Evolutionary conservation across 2,113 vertebrate species (phyloP).

Genomic region (Scolopax mira): DNA sequence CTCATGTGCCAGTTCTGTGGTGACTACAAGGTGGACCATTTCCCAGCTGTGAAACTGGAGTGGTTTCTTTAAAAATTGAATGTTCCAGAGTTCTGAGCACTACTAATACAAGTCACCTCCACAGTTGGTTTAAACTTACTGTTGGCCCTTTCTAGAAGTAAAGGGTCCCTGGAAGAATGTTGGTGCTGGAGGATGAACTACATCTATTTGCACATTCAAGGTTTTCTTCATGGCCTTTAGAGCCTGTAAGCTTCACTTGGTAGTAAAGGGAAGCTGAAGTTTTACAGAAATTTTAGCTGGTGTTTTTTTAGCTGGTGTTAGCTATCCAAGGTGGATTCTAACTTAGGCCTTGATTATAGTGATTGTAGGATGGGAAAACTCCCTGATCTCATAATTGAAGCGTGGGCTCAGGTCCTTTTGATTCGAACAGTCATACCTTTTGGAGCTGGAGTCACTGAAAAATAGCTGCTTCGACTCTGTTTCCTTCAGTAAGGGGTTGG

Average conservation of each 20-base stretch:
- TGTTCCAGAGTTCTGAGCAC: neutral
- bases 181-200: neutral
- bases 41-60: neutral
- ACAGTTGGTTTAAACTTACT: neutral
- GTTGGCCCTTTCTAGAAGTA: neutral
- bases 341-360: neutral
- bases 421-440: neutral
- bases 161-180: neutral
- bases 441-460: neutral
- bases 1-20: neutral
- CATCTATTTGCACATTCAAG: fast-evolving
- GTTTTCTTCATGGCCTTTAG: neutral
- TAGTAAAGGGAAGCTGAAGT: neutral
- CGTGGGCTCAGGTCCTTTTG: neutral
- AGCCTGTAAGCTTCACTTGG: neutral
- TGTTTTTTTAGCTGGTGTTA: neutral
- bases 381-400: neutral
- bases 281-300: neutral
- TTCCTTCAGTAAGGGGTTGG: neutral
- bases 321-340: neutral
- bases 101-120: neutral
- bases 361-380: neutral
- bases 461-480: neutral
- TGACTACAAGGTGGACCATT: neutral
- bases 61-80: neutral